Evolutionary conservation across 2,888 invertebrate genomes (phyloP), one percentile per base, ranked within the genome.

Genomic region (Eumerus sabulonum): DNA sequence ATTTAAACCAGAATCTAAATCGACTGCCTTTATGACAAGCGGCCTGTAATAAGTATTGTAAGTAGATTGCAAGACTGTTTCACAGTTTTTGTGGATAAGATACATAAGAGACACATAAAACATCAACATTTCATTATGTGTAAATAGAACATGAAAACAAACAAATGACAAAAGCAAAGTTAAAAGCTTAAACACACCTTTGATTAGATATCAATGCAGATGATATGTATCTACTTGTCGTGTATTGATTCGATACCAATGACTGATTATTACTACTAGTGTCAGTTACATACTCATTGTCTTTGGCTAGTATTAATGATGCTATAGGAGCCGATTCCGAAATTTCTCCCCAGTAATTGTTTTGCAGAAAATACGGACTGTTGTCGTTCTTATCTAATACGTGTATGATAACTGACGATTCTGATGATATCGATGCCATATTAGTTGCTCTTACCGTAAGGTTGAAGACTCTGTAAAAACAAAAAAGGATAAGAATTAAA

Each of bases 381-480:
- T 94, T 95, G 89, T 97, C 97, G 90, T 98, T 98, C 84, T 92
- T 92, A 89, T 98, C 98, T 77, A 96, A 90, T 74, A 98, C 93
- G 90, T 97, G 96, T 74, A 98, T 93, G 13, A 94, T 90, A 27
- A 97, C 93, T 84, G 90, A 92, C 81, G 94, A 94, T 13, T 86
- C 87, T 0, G 96, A 93, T 50, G 91, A 91, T 7, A 94, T 93
- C 79, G 93, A 91, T 85, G 95, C 95, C 94, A 97, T 95, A 87
- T 96, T 97, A 17, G 94, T 93, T 1, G 95, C 97, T 73, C 92
- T 91, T 50, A 98, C 91, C 45, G 96, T 95, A 71, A 98, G 90
- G 88, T 97, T 96, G 88, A 95, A 96, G 74, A 93, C 92, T 72
- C 89, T 88, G 63, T 1, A 83, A 44, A 67, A 71, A n/a, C n/a